Percentiles rank a stretch among this genome's conserved stretches.
Conservation (phyloP, 2,797 vertebrate species). For the Periparus ater region DNA sequence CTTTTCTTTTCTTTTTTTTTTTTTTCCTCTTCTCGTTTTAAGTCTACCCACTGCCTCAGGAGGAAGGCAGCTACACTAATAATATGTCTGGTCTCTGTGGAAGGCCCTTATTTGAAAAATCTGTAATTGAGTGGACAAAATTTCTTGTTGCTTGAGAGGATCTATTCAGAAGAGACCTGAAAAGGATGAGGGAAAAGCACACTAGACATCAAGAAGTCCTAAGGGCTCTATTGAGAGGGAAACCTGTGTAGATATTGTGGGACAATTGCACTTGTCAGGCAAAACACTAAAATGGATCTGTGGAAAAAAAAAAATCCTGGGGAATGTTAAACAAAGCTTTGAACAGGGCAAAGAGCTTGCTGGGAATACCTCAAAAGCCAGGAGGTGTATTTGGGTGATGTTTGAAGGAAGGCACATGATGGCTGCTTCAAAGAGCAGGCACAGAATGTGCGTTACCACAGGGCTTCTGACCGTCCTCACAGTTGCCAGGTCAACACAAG, state of each 20-base stretch:
- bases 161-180: constrained; percentile 58
- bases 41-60: not conserved
- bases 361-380: constrained; percentile 10
- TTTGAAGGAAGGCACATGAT: not conserved
- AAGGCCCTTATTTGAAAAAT: constrained; percentile 63
- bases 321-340: constrained; percentile 14
- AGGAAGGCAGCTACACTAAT: constrained; percentile 42
- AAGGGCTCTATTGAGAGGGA: not conserved
- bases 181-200: not conserved
- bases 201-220: not conserved
- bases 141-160: constrained; percentile 59
- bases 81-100: constrained; percentile 29
- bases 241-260: constrained; percentile 10
- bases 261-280: constrained; percentile 4
- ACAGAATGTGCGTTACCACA: not conserved
- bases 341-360: not conserved
- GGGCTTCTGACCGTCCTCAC: not conserved
- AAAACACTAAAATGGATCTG: not conserved
- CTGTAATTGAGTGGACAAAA: constrained; percentile 70
- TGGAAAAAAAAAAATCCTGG: not conserved
- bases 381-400: constrained; percentile 6
- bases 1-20: not conserved
- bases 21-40: not conserved
- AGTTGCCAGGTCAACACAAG: not conserved
- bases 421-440: constrained; percentile 19